Base-by-base conservation (phyloP, 2,797 vertebrate species). In the Dendrocincla tyrannina region DNA sequence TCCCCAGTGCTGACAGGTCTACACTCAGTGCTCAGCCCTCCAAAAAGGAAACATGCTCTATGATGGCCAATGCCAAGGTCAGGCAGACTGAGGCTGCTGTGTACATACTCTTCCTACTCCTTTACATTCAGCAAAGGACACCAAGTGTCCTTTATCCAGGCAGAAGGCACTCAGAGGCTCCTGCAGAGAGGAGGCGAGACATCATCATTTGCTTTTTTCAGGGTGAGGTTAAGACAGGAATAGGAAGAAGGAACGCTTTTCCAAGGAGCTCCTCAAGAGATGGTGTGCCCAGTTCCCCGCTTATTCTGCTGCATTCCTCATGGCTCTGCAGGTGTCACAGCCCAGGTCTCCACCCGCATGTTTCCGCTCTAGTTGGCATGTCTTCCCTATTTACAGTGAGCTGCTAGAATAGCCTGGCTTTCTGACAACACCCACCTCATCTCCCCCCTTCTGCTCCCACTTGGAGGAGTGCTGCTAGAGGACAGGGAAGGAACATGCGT, bases 301-400 rank as follows among this genome's bases (percentile, higher is more conserved):
- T 78, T 19, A 39, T 47, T 28, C 76, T 44, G 46, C 80, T n/a
- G 75, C 72, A 52, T 28, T 70, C 41, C 64, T 79, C 79, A 42
- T 2, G 3, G 66, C 58, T 44, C 46, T 35, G 82, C 76, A 85
- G 82, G 85, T 91, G 72, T 47, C 56, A 59, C 2, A 2, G 59
- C n/a, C 46, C 85, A 90, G 50, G 83, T 77, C 82, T 33, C 91
- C 83, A 84, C n/a, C 39, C 22, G 3, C 62, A 17, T 0, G 0
- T 73, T 97, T 96, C 94, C 32, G 80, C 93, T 95, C 88, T 27
- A 95, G 58, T 94, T 97, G 80, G 73, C 85, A 78, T 1, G 0
- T 84, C 88, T 33, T 86, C 53, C 58, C 66, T 75, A 18, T 27
- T 75, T 59, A 44, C 50, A 74, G 42, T 0, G 55, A 94, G 77